Conservation (phyloP, 2,888 invertebrate species). For the Thumatha senex region DNA sequence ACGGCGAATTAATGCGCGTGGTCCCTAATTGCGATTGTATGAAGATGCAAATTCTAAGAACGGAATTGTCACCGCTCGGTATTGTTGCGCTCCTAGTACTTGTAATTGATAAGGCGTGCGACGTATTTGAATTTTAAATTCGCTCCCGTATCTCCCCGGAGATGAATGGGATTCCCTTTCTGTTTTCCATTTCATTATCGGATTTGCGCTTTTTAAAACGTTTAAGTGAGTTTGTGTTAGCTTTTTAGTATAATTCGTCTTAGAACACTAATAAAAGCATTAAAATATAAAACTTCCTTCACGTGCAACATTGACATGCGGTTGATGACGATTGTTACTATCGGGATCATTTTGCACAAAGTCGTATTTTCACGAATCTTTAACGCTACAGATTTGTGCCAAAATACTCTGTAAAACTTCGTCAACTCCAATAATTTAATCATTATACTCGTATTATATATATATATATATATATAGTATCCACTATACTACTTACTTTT, state of each 20-base stretch:
- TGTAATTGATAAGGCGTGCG: constrained; percentile 79
- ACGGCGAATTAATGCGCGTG: constrained; percentile 38
- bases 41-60: constrained; percentile 77
- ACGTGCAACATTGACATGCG: no score
- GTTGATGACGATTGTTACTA: no score
- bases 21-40: constrained; percentile 78
- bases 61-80: constrained; percentile 61
- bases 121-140: constrained; percentile 78
- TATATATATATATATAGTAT: no score
- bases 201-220: constrained; percentile 40
- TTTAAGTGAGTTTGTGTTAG: constrained; percentile 27
- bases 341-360: no score
- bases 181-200: constrained; percentile 50
- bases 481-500: no score
- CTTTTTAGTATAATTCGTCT: constrained; percentile 13
- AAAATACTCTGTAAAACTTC: no score
- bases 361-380: no score
- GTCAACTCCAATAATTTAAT: no score
- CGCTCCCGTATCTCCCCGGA: constrained; percentile 45
- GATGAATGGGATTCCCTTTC: constrained; percentile 55
- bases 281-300: no score
- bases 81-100: constrained; percentile 65
- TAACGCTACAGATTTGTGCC: no score
- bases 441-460: no score
- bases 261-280: not conserved